Conservation (phyloP, 2,888 invertebrate species). For the Cactoblastis cactorum region DNA sequence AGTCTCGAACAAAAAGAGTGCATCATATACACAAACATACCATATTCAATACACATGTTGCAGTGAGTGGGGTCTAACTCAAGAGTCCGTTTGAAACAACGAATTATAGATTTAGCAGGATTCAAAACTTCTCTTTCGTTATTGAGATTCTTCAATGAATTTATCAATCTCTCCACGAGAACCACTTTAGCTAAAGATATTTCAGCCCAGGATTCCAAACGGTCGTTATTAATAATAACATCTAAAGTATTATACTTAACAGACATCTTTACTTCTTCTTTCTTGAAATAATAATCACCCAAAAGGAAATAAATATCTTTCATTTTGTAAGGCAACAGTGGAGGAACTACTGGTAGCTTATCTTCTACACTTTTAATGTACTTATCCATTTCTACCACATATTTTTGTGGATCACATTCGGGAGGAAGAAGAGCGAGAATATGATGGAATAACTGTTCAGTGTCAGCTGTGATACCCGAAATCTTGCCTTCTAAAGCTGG, state of each 20-base stretch:
- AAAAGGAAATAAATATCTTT: conserved; percentile 92
- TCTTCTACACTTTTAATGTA: conserved; percentile 83
- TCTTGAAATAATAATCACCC: conserved; percentile 95
- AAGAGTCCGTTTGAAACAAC: conserved; percentile 90
- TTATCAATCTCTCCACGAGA: conserved; percentile 88
- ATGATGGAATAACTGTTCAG: conserved; percentile 85
- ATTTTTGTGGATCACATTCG: conserved; percentile 82
- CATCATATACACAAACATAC: conserved; percentile 92
- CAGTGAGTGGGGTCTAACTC: conserved; percentile 86
- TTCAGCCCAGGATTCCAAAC: conserved; percentile 96
- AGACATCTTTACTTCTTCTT: conserved; percentile 86
- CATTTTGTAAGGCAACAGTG: conserved; percentile 79
- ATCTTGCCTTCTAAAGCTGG: conserved; percentile 90
- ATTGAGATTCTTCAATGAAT: conserved; percentile 82
- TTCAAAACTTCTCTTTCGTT: conserved; percentile 82
- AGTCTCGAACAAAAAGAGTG: conserved; percentile 94
- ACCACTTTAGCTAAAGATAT: conserved; percentile 89
- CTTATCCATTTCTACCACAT: conserved; percentile 81
- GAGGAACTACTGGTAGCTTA: conserved; percentile 74
- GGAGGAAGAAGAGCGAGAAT: conserved; percentile 84
- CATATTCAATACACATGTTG: conserved; percentile 94
- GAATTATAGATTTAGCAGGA: conserved; percentile 85
- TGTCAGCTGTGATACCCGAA: conserved; percentile 89
- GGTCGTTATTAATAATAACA: conserved; percentile 86
- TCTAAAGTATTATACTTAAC: conserved; percentile 91